A percentile compares a stretch with the other conserved stretches of the same genome.
Conservation (phyloP, 2,797 vertebrate species). For the Kryptolebias ocellatus region DNA sequence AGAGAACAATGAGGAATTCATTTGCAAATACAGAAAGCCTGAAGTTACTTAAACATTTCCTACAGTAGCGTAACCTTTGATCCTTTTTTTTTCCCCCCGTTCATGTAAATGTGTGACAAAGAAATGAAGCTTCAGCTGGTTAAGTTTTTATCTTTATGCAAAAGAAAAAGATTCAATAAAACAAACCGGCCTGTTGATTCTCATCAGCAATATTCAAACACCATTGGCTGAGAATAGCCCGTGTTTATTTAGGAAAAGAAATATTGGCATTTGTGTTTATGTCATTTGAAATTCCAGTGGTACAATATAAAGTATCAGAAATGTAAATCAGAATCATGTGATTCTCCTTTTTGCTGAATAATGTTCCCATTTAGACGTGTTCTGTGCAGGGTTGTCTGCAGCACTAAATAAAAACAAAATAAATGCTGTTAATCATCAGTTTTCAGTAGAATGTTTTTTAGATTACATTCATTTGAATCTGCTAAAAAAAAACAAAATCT, state of each 20-base stretch:
- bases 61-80: background rate
- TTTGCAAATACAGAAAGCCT: slow-evolving; percentile 4
- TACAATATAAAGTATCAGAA: slow-evolving; percentile 24
- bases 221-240: slow-evolving; percentile 11
- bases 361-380: slow-evolving; percentile 24
- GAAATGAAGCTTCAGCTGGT: slow-evolving; percentile 1
- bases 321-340: slow-evolving; percentile 18
- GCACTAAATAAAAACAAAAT: background rate
- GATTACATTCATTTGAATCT: too few species aligned
- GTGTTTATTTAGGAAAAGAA: slow-evolving; percentile 9
- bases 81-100: background rate
- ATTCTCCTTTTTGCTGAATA: slow-evolving; percentile 44
- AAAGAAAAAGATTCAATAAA: slow-evolving; percentile 25
- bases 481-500: background rate
- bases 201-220: slow-evolving; percentile 31
- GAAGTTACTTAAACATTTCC: background rate
- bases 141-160: slow-evolving; percentile 27
- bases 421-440: background rate
- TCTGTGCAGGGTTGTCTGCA: background rate
- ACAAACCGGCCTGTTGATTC: slow-evolving; percentile 5
- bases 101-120: background rate
- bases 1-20: slow-evolving; percentile 10
- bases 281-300: slow-evolving; percentile 37
- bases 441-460: background rate
- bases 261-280: slow-evolving; percentile 21